These are phyloP conservation scores for Oceanodroma leucorhoa DNA, from an alignment of 2,797 vertebrate genomes.

Conservation along the genomic window DNA sequence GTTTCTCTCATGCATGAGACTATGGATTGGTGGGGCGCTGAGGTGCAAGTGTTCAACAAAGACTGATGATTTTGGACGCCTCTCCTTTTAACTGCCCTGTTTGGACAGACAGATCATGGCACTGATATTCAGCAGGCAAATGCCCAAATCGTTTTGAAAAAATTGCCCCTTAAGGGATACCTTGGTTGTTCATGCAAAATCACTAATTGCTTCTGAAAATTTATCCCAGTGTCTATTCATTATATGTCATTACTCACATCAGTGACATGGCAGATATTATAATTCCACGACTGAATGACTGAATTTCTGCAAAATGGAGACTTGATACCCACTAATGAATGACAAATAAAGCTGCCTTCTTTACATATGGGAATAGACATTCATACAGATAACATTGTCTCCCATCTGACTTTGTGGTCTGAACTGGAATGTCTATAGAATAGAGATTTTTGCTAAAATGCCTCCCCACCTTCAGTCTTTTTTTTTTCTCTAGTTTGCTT, in stretches of 20 bases:
- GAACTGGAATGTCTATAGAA: not conserved
- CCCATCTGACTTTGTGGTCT: not conserved
- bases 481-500: not conserved
- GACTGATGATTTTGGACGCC: not conserved
- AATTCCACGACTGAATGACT: not conserved
- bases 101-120: not conserved
- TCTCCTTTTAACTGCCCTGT: not conserved
- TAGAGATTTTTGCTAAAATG: not conserved
- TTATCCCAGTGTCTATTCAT: not conserved
- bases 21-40: not conserved
- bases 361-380: not conserved
- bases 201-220: constrained; percentile 22
- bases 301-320: constrained; percentile 2
- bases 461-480: not conserved
- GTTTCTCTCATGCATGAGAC: not conserved
- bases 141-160: not conserved
- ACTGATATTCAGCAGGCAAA: not conserved
- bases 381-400: not conserved
- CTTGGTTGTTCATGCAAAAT: constrained; percentile 11
- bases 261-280: not conserved
- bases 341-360: not conserved
- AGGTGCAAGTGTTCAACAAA: not conserved
- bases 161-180: not conserved
- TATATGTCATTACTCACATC: not conserved
- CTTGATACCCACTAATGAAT: not conserved